phyloP scores from a whole-genome alignment of 2,113 vertebrate species.

The Vidua chalybeata region DNA sequence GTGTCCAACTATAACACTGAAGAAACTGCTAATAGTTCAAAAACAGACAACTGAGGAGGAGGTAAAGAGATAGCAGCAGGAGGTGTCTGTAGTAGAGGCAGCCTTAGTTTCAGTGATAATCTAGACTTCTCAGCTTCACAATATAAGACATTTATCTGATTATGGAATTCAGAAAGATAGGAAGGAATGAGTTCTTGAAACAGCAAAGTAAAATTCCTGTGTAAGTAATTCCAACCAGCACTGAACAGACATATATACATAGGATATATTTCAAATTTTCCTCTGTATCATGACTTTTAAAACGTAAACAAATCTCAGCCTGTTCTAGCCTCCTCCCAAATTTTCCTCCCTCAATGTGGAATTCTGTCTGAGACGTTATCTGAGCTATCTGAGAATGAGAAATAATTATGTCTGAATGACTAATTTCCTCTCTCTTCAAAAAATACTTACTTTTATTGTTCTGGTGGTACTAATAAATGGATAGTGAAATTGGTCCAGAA shows the following conservation, averaged over 20 bases:
- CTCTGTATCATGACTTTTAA: background rate
- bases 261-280: background rate
- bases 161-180: background rate
- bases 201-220: background rate
- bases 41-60: background rate
- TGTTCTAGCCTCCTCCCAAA: background rate
- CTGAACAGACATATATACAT: background rate
- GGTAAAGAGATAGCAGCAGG: conserved; percentile 4
- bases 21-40: background rate
- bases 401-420: background rate
- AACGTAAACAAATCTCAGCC: background rate
- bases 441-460: background rate
- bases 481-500: background rate
- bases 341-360: background rate
- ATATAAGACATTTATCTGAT: conserved; percentile 16
- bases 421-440: background rate
- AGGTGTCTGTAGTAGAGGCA: background rate
- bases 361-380: background rate
- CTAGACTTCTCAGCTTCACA: background rate
- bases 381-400: background rate
- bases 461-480: background rate
- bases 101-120: background rate
- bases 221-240: background rate
- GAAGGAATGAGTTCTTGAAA: background rate
- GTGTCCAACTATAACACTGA: background rate